Conservation (phyloP, 2,797 vertebrate genomes). For the Tympanoctomys barrerae region DNA sequence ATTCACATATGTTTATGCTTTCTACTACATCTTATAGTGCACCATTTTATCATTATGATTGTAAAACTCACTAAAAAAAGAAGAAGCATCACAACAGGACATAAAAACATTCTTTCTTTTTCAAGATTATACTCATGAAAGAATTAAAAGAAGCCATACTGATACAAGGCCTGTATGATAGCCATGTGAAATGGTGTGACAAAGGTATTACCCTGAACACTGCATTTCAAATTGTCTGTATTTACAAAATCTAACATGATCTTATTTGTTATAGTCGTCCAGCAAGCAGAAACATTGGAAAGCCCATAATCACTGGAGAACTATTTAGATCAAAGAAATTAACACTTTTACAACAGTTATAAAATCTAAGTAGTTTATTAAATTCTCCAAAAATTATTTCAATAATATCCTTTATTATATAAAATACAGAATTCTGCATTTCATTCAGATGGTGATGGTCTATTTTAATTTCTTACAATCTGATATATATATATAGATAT, state of each 20-base stretch:
- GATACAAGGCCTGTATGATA: fast-evolving
- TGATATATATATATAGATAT: neutral
- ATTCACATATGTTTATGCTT: neutral
- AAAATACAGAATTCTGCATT: neutral
- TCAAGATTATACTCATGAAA: neutral
- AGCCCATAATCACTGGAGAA: neutral
- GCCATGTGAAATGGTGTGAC: neutral
- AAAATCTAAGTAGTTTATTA: neutral
- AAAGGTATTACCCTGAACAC: neutral
- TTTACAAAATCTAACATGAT: neutral
- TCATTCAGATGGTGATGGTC: neutral
- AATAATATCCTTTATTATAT: neutral
- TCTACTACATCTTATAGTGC: neutral
- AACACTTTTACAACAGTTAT: neutral
- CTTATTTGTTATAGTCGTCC: neutral
- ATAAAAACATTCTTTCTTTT: neutral
- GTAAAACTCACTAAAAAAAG: neutral
- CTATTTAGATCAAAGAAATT: neutral
- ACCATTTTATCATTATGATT: neutral
- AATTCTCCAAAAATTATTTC: neutral
- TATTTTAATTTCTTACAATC: neutral
- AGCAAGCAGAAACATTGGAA: neutral
- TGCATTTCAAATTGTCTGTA: neutral
- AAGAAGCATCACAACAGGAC: neutral
- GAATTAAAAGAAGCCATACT: neutral